A percentile compares a stretch with the other conserved stretches of the same genome.
phyloP scores from a whole-genome alignment of 2,797 vertebrate genomes.

The Helarctos malayanus region DNA sequence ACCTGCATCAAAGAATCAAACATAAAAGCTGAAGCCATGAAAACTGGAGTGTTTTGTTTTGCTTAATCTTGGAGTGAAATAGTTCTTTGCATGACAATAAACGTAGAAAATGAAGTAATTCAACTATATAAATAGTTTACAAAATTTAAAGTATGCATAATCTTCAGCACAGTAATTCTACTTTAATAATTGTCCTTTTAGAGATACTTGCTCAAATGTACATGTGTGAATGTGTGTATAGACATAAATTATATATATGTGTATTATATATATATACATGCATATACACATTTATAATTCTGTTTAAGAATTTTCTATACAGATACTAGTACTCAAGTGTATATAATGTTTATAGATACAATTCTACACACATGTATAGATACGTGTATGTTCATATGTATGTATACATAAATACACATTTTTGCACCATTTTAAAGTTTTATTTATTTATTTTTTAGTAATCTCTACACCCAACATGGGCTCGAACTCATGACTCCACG shows the following conservation, averaged over 20 bases:
- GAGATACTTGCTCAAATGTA: neutral
- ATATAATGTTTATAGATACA: neutral
- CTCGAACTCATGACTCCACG: neutral
- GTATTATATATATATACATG: neutral
- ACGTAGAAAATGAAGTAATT: neutral
- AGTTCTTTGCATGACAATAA: neutral
- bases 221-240: neutral
- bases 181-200: neutral
- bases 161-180: neutral
- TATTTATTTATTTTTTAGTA: neutral
- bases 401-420: neutral
- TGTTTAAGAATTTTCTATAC: slow-evolving; percentile 1
- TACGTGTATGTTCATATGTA: neutral
- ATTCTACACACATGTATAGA: neutral
- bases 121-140: neutral
- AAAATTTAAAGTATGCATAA: neutral
- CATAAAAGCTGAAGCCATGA: slow-evolving; percentile 15
- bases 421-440: neutral
- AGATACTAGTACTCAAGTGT: neutral
- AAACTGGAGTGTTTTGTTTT: neutral
- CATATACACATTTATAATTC: neutral
- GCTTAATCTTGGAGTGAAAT: neutral
- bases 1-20: neutral
- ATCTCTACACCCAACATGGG: neutral
- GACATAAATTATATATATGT: neutral